These are phyloP conservation scores for Nasonia oneida DNA, from an alignment of 2,888 invertebrate genomes.

Conservation along the genomic window DNA sequence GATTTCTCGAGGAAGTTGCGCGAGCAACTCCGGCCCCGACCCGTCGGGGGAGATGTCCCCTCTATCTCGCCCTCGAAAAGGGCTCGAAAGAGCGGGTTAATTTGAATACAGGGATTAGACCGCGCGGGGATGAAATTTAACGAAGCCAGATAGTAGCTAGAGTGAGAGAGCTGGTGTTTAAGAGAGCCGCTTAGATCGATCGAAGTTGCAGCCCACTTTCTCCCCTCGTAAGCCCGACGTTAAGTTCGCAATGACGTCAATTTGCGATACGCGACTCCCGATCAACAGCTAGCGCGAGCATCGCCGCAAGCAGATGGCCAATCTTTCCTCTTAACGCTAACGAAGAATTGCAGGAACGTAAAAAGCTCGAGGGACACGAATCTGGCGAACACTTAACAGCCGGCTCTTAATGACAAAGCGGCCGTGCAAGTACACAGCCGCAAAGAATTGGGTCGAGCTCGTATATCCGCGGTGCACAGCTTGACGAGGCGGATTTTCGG, in stretches of 20 bases:
- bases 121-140: not conserved
- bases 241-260: not conserved
- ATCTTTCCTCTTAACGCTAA: not conserved
- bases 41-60: not conserved
- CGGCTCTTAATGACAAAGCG: not conserved
- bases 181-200: not conserved
- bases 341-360: not conserved
- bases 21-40: not conserved
- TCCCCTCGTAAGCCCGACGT: not conserved
- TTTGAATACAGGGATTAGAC: not conserved
- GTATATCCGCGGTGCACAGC: not conserved
- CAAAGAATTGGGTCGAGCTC: conserved; percentile 4
- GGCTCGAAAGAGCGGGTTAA: not conserved
- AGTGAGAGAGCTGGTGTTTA: not conserved
- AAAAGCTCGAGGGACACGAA: conserved; percentile 2
- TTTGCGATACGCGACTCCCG: not conserved
- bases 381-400: not conserved
- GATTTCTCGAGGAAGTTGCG: not conserved
- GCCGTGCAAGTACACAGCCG: not conserved
- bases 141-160: not conserved
- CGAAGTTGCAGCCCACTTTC: not conserved
- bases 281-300: not conserved
- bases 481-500: not conserved
- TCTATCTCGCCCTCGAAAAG: not conserved
- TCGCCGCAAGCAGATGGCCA: not conserved